phyloP scores from a whole-genome alignment of 2,888 invertebrate species.

The Torymus texanus region DNA sequence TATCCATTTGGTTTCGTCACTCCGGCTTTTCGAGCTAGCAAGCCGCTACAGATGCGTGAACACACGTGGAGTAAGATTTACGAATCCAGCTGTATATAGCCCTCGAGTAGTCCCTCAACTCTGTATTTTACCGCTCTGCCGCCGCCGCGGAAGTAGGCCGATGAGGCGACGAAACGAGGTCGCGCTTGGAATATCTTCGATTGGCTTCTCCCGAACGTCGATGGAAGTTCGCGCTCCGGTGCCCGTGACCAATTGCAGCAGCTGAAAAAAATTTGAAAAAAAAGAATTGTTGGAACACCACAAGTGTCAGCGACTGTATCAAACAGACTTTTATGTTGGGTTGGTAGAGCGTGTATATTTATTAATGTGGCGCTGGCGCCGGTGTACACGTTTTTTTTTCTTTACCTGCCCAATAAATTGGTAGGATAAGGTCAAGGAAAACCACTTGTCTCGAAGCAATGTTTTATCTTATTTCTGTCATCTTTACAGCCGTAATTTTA shows the following conservation, averaged over 20 bases:
- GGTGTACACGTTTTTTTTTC: background rate
- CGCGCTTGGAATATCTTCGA: slow-evolving; percentile 23
- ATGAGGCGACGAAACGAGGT: slow-evolving; percentile 28
- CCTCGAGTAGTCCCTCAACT: slow-evolving; percentile 6
- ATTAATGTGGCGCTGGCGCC: background rate
- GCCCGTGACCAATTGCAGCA: background rate
- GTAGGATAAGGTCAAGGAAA: slow-evolving; percentile 44
- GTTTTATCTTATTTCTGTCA: background rate
- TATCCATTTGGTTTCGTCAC: no score
- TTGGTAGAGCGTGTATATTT: background rate
- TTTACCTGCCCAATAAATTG: slow-evolving; percentile 12
- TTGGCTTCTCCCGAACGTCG: slow-evolving; percentile 26
- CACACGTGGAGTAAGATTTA: no score
- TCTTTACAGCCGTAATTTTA: background rate
- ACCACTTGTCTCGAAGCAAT: background rate
- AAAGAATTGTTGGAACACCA: background rate
- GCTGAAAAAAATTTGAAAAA: background rate
- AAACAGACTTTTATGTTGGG: background rate
- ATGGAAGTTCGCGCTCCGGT: background rate
- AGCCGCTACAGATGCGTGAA: no score
- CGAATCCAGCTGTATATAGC: background rate
- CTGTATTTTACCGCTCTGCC: background rate
- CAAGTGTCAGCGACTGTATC: slow-evolving; percentile 14
- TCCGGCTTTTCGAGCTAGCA: no score
- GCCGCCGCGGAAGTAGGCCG: slow-evolving; percentile 43